Evolutionary conservation across 37 sponge, comb jelly and placozoan species (phyloP).

Genomic region (Geodia barretti): DNA sequence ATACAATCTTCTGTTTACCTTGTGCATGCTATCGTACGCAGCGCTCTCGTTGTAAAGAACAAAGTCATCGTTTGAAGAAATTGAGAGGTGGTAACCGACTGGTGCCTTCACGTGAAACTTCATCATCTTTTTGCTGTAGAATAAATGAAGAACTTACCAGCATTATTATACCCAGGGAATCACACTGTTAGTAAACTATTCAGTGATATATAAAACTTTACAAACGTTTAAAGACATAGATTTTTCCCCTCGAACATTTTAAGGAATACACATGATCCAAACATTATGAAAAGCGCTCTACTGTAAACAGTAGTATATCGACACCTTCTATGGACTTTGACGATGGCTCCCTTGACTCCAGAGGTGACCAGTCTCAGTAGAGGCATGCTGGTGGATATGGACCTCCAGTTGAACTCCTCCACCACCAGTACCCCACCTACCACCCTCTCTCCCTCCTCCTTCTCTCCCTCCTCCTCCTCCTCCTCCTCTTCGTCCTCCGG

Average conservation of each 20-base stretch:
- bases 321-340: constrained; percentile 68
- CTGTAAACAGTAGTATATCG: no score
- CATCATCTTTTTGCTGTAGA: constrained; percentile 51
- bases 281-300: no score
- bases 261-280: no score
- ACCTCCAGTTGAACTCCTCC: constrained; percentile 64
- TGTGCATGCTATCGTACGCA: constrained; percentile 19
- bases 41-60: constrained; percentile 47
- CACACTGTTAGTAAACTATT: no score
- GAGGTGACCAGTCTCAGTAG: constrained; percentile 52
- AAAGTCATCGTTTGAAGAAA: constrained; percentile 55
- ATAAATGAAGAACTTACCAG: no score
- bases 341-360: constrained; percentile 18
- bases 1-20: no score
- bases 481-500: not conserved
- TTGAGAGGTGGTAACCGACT: constrained; percentile 64
- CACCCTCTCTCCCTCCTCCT: constrained; percentile 21
- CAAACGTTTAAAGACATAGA: no score
- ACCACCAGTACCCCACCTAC: constrained; percentile 33
- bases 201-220: no score
- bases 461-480: not conserved
- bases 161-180: no score
- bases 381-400: constrained; percentile 18
- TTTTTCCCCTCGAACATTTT: no score
- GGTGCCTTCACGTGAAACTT: constrained; percentile 51